Evolutionary conservation across 2,888 invertebrate genomes (phyloP), one percentile per base, ranked within the genome.

Genomic region (Melinaea menophilus): DNA sequence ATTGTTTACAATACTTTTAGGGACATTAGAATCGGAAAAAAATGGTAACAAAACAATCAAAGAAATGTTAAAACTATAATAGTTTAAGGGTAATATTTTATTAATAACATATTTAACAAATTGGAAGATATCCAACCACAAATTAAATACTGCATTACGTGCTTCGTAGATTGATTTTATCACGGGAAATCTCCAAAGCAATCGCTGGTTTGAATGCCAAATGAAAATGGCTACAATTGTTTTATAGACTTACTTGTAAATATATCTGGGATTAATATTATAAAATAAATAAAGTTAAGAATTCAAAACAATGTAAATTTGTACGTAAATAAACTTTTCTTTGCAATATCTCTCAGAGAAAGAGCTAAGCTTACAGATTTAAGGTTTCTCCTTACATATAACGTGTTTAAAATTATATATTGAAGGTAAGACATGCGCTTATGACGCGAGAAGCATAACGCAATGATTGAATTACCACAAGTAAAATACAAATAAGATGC

Each of bases 211-310:
- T 56, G 59, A 61, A 59, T 73, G 70, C 67, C 72, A 75, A 71
- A 75, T 63, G 56, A 66, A 66, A 67, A 68, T 64, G 66, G 65
- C 63, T 66, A 66, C 56, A 64, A 71, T 64, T 70, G 72, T 69
- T 9, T 3, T 41, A 41, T 41, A 41, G 11, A 41, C 9, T 41
- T 41, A 41, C 9, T 41, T 41, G 41, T 2, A 41, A 41, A 9
- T 41, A 37, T 37, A 4, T 2, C 4, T 37, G 4, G 5, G 3
- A 37, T 2, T 37, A 37, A 37, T 37, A 3, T 37, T 37, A 5
- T 37, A 13, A n/a, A n/a, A n/a, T 22, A 22, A 22, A 22, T 22
- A 22, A 22, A 41, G 9, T 37, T 11, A 9, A 41, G 1, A 41
- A 41, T 9, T 9, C 7, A 9, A 41, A 41, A 9, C 41, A 41